These are phyloP conservation scores for Pachliopta kotzebuea DNA, from an alignment of 2,888 invertebrate genomes.

Conservation along the genomic window DNA sequence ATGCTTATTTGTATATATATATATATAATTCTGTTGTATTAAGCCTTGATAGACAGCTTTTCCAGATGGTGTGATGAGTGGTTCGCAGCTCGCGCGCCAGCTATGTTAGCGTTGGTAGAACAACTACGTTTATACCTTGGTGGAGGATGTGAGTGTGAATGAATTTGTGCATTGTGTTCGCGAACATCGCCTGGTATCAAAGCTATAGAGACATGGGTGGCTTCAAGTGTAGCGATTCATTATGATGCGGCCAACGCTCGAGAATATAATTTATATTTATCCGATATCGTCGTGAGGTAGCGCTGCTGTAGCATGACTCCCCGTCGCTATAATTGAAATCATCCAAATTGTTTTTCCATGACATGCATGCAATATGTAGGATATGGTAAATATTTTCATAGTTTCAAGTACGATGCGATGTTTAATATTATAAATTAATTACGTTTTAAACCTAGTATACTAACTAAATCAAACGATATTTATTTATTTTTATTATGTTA, in stretches of 20 bases:
- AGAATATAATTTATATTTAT: neutral
- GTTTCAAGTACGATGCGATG: neutral
- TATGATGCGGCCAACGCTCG: neutral
- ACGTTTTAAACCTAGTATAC: constrained; percentile 4
- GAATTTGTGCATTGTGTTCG: constrained; percentile 44
- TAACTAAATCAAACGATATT: constrained; percentile 12
- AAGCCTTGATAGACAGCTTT: constrained; percentile 46
- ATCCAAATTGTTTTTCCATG: constrained; percentile 21
- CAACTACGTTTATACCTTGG: constrained; percentile 77
- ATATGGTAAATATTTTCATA: constrained; percentile 26
- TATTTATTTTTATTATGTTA: constrained; percentile 9
- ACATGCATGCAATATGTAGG: constrained; percentile 2
- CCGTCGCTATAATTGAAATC: constrained; percentile 21
- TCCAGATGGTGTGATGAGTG: constrained; percentile 77
- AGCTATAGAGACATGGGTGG: constrained; percentile 15
- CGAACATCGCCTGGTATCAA: constrained; percentile 29
- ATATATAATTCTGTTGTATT: neutral
- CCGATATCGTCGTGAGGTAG: neutral
- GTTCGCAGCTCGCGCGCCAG: constrained; percentile 67
- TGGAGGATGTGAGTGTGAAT: constrained; percentile 77
- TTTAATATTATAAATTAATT: constrained; percentile 14
- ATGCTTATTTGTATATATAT: neutral
- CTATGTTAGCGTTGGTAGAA: constrained; percentile 79
- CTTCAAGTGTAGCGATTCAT: constrained; percentile 20
- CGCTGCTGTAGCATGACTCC: neutral